These are phyloP conservation scores for Agrochola circellaris DNA, from an alignment of 2,888 invertebrate genomes.

Conservation along the genomic window DNA sequence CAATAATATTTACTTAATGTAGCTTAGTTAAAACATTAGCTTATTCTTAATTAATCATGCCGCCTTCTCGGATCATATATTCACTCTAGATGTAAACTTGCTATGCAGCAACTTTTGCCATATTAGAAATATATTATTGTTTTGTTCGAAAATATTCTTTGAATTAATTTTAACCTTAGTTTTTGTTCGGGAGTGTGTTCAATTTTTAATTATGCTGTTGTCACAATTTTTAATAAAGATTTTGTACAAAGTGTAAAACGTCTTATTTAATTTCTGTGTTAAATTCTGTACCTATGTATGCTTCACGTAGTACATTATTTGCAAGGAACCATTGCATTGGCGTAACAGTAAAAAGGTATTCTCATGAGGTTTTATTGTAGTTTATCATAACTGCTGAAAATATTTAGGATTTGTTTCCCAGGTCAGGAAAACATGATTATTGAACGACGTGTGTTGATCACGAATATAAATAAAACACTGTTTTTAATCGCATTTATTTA, in stretches of 20 bases:
- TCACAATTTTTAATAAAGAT: conserved; percentile 66
- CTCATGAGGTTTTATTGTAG: not conserved
- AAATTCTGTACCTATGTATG: not conserved
- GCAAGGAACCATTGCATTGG: not conserved
- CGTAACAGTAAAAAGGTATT: not conserved
- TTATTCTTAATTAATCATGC: conserved; percentile 39
- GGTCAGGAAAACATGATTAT: not conserved
- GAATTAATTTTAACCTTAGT: conserved; percentile 37
- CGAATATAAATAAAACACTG: conserved; percentile 30
- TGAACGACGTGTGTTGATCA: not conserved
- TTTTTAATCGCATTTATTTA: conserved; percentile 80
- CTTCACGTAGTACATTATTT: not conserved
- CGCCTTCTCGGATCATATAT: conserved; percentile 62
- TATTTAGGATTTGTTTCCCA: not conserved
- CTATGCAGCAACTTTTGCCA: conserved; percentile 62
- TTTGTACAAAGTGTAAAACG: conserved; percentile 65
- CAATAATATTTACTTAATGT: conserved; percentile 26
- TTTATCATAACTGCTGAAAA: conserved; percentile 10
- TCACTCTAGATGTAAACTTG: conserved; percentile 56
- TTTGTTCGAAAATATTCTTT: conserved; percentile 53
- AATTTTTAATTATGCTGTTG: conserved; percentile 51
- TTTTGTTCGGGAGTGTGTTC: conserved; percentile 52
- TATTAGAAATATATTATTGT: conserved; percentile 59
- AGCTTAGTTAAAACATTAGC: conserved; percentile 4
- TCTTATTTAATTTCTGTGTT: conserved; percentile 40